Conservation (phyloP, 2,888 invertebrate species). For the Conchocele bisecta region DNA sequence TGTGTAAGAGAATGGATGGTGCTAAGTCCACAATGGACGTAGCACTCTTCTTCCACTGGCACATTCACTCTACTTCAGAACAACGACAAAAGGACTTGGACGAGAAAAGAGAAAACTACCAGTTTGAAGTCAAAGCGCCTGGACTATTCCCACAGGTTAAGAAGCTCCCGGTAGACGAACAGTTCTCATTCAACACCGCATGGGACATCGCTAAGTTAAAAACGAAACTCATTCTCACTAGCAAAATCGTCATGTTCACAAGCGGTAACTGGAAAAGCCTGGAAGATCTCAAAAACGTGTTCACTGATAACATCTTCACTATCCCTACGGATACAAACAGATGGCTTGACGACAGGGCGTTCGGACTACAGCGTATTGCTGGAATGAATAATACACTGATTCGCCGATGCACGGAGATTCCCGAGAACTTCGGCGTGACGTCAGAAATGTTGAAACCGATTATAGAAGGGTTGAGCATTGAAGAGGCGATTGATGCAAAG, state of each 20-base stretch:
- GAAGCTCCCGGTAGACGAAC: constrained; percentile 1
- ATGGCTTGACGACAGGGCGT: constrained; percentile 80
- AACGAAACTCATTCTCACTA: constrained; percentile 49
- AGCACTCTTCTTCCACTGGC: too few relatives aligned
- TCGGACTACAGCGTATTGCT: constrained; percentile 82
- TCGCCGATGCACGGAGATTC: constrained; percentile 79
- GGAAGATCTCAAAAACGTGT: constrained; percentile 75
- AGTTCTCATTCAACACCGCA: not conserved
- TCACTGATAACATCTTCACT: constrained; percentile 60
- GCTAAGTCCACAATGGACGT: too few relatives aligned
- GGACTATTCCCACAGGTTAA: constrained; percentile 56
- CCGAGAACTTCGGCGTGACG: constrained; percentile 77
- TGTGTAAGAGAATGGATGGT: too few relatives aligned
- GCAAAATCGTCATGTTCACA: constrained; percentile 56
- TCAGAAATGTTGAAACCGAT: constrained; percentile 46
- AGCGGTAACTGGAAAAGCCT: constrained; percentile 76
- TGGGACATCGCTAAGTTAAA: not conserved
- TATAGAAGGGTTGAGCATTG: constrained; percentile 38
- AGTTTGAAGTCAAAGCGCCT: constrained; percentile 56
- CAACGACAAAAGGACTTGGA: constrained; percentile 81
- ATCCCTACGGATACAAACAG: constrained; percentile 36
- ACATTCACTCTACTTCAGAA: constrained; percentile 52
- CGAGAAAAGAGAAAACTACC: constrained; percentile 71
- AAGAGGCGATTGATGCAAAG: constrained; percentile 37
- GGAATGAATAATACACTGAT: constrained; percentile 82